Evolutionary conservation across 2,113 vertebrate species (phyloP).

Genomic region (Chaetodon trifascialis): DNA sequence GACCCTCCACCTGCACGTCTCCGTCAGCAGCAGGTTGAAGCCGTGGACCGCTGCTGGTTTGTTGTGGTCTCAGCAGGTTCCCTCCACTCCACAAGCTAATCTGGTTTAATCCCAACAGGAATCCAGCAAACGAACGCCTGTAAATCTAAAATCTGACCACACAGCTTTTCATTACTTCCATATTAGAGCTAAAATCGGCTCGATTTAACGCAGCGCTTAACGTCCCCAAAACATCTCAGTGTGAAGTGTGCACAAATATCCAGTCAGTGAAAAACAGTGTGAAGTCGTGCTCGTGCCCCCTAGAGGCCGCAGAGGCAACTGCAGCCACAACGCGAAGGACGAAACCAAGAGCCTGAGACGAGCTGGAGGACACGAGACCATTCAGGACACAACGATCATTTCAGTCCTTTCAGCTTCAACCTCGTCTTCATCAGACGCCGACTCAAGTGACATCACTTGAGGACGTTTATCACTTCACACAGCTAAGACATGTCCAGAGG

Average conservation of each 20-base stretch:
- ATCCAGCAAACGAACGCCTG: constrained; percentile 52
- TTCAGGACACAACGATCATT: too few relatives aligned
- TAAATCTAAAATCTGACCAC: constrained; percentile 41
- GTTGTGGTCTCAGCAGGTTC: constrained; percentile 20
- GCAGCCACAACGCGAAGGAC: background rate
- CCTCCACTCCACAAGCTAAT: constrained; percentile 39
- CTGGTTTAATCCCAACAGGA: constrained; percentile 68
- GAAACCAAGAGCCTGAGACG: too few relatives aligned
- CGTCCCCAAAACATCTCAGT: constrained; percentile 36
- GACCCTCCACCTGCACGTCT: too few relatives aligned
- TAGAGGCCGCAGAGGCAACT: background rate
- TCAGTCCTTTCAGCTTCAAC: too few relatives aligned
- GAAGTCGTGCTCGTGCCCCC: background rate
- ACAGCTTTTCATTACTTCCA: constrained; percentile 70
- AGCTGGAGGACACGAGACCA: too few relatives aligned
- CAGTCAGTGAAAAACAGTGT: background rate
- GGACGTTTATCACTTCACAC: background rate
- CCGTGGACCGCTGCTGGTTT: background rate
- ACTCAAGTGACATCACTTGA: background rate
- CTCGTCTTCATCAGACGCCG: too few relatives aligned
- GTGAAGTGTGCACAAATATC: background rate
- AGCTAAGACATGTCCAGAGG: too few relatives aligned
- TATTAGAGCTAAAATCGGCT: constrained; percentile 55
- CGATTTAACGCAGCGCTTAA: constrained; percentile 45
- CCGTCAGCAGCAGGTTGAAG: background rate